Evolutionary conservation across 2,113 vertebrate genomes (phyloP).

Genomic region (Tupaia chinensis): DNA sequence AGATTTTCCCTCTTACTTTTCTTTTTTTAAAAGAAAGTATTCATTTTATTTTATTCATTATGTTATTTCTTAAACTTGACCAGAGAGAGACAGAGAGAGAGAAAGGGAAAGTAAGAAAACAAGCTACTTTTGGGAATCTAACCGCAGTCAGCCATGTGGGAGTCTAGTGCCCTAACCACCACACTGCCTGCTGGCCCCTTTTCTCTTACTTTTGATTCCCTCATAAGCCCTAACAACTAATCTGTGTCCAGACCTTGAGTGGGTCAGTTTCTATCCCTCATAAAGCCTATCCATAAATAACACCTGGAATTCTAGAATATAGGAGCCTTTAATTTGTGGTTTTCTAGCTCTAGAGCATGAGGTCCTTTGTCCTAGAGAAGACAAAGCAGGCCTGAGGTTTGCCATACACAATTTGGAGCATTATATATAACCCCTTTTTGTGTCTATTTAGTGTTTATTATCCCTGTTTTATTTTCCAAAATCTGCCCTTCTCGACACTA

Average conservation of each 20-base stretch:
- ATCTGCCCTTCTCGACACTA: background rate
- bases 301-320: background rate
- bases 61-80: no score
- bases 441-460: background rate
- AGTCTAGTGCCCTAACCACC: no score
- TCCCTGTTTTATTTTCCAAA: background rate
- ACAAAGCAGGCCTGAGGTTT: background rate
- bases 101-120: no score
- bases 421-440: background rate
- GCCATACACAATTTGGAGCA: background rate
- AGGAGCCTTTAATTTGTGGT: background rate
- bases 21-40: no score
- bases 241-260: background rate
- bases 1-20: background rate
- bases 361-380: background rate
- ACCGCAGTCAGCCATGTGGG: no score
- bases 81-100: no score
- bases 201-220: background rate
- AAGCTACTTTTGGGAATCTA: no score
- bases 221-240: background rate
- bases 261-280: background rate
- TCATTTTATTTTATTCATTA: no score
- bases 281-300: background rate
- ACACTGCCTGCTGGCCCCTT: no score
- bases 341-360: background rate